A percentile compares a stretch with the other conserved stretches of the same genome.
These are phyloP conservation scores for Lasioglossum pauxillum DNA, from an alignment of 2,888 invertebrate species.

Conservation along the genomic window DNA sequence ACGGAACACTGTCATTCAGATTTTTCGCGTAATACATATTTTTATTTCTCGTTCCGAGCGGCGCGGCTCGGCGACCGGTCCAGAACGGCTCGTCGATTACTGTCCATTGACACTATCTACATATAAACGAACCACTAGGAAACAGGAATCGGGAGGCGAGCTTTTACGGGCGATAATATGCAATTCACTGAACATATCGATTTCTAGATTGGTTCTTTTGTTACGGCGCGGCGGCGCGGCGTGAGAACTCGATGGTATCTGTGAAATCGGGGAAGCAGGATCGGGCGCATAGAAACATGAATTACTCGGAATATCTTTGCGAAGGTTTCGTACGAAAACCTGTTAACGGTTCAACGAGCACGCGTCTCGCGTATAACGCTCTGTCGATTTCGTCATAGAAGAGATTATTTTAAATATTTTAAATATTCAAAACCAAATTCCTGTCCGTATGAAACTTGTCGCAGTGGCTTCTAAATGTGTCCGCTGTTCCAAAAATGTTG, in stretches of 20 bases:
- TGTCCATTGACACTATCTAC: slow-evolving; percentile 42
- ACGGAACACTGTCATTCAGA: too few relatives aligned
- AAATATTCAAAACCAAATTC: too few relatives aligned
- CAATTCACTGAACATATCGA: slow-evolving; percentile 13
- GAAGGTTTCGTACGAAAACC: neutral
- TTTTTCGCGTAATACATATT: too few relatives aligned
- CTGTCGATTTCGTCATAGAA: too few relatives aligned
- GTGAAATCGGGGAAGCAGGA: neutral
- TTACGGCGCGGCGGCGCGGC: neutral
- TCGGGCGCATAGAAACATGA: neutral
- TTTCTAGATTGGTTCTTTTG: slow-evolving; percentile 21
- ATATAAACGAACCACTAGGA: slow-evolving; percentile 38
- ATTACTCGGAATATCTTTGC: neutral
- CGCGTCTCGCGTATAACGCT: neutral
- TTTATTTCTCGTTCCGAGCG: too few relatives aligned
- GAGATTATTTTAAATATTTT: too few relatives aligned
- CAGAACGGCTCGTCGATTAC: slow-evolving; percentile 40
- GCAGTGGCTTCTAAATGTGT: too few relatives aligned
- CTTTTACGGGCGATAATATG: slow-evolving; percentile 38
- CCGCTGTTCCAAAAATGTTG: too few relatives aligned
- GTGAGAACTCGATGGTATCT: neutral
- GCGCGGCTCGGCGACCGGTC: neutral
- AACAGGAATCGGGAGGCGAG: slow-evolving; percentile 33
- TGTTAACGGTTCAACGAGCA: neutral
- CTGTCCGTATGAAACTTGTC: too few relatives aligned